Percentiles rank a stretch among this genome's conserved stretches.
Conservation (phyloP, 1,140 invertebrate species). For the Sinella curviseta region DNA sequence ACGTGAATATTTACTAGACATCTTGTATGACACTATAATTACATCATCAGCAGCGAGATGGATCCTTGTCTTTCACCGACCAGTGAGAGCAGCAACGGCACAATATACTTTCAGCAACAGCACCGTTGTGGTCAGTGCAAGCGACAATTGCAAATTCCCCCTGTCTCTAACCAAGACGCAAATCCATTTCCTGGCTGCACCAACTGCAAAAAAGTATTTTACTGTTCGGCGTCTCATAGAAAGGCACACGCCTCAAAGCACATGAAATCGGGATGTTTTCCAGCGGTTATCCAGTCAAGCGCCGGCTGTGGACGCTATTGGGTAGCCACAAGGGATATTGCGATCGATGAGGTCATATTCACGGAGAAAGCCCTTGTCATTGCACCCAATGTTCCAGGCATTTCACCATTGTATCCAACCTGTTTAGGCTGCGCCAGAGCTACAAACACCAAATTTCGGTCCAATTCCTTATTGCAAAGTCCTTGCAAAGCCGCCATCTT, state of each 20-base stretch:
- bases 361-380: background rate
- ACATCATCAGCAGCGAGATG: background rate
- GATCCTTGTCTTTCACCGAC: background rate
- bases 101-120: background rate
- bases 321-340: constrained; percentile 18
- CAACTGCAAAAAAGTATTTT: constrained; percentile 12
- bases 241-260: background rate
- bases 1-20: background rate
- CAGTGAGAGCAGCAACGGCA: background rate
- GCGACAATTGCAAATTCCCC: background rate
- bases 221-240: background rate
- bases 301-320: background rate
- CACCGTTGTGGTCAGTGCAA: background rate
- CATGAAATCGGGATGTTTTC: constrained; percentile 14
- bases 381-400: background rate
- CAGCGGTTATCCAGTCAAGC: background rate
- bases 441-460: constrained; percentile 1
- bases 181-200: background rate
- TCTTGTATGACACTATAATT: background rate
- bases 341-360: constrained; percentile 1
- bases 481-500: too few relatives aligned
- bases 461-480: too few relatives aligned
- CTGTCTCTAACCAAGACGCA: background rate
- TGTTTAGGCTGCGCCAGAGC: background rate
- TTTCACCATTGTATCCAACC: background rate